phyloP scores from a whole-genome alignment of 2,888 invertebrate genomes.

The Protodeltote pygarga region DNA sequence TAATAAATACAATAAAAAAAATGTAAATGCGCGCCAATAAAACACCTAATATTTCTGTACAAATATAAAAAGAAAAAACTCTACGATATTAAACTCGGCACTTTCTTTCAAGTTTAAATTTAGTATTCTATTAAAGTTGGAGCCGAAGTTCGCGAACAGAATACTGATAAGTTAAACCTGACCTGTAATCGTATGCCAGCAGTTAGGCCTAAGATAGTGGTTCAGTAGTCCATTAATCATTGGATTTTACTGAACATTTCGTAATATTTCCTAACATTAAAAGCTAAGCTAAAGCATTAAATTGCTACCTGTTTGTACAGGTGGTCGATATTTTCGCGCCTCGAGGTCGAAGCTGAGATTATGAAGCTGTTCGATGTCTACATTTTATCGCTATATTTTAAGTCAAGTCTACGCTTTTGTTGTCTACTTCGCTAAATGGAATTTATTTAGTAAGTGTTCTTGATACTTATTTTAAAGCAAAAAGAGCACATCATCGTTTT shows the following conservation, averaged over 20 bases:
- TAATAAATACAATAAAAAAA: too few relatives aligned
- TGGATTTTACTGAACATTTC: conserved; percentile 16
- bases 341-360: conserved; percentile 6
- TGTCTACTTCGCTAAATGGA: too few relatives aligned
- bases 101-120: conserved; percentile 21
- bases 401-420: conserved; percentile 1
- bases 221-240: conserved; percentile 42
- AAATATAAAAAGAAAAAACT: neutral
- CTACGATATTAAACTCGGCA: conserved; percentile 1
- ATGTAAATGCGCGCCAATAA: too few relatives aligned
- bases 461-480: too few relatives aligned
- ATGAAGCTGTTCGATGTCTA: neutral
- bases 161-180: conserved; percentile 26
- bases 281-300: conserved; percentile 27
- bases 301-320: conserved; percentile 39
- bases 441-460: too few relatives aligned
- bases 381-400: conserved; percentile 14
- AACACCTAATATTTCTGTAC: too few relatives aligned
- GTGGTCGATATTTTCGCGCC: conserved; percentile 27
- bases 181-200: conserved; percentile 19
- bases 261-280: conserved; percentile 12
- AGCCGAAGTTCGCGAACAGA: conserved; percentile 9
- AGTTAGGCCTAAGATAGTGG: conserved; percentile 1
- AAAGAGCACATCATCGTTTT: too few relatives aligned
- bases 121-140: conserved; percentile 30